Percentiles rank a stretch among this genome's conserved stretches.
phyloP scores from a whole-genome alignment of 1,140 invertebrate species.

The Drosophila albomicans region DNA sequence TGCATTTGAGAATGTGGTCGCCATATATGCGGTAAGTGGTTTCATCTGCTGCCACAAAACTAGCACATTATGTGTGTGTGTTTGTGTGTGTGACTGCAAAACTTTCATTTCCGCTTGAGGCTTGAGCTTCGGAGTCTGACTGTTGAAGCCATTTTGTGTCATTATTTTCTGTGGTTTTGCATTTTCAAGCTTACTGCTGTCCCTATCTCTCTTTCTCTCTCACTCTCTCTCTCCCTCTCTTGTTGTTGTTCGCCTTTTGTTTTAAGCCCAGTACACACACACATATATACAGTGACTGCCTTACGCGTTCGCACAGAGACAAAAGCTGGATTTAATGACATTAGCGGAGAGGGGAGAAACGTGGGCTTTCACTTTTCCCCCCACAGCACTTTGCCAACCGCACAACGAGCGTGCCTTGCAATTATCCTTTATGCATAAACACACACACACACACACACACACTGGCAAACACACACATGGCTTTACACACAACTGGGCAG shows the following conservation, averaged over 20 bases:
- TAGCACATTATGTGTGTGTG: constrained; percentile 71
- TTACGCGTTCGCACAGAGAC: constrained; percentile 23
- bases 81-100: constrained; percentile 32
- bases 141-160: constrained; percentile 70
- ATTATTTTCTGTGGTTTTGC: constrained; percentile 80
- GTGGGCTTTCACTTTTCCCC: too few relatives aligned
- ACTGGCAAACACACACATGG: not conserved
- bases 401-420: constrained; percentile 44
- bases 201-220: too few relatives aligned
- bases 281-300: constrained; percentile 15
- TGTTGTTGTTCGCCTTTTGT: constrained; percentile 56
- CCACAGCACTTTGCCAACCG: not conserved
- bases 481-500: constrained; percentile 36
- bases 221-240: too few relatives aligned
- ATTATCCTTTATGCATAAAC: constrained; percentile 65
- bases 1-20: constrained; percentile 24
- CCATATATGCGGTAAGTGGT: constrained; percentile 51
- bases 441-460: constrained; percentile 17
- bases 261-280: constrained; percentile 43
- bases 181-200: constrained; percentile 61
- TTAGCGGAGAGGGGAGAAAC: constrained; percentile 47
- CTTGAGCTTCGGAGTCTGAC: constrained; percentile 14
- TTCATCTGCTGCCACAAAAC: constrained; percentile 50
- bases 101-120: constrained; percentile 72
- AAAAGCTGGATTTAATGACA: constrained; percentile 64